Percentiles rank a stretch among this genome's conserved stretches.
phyloP scores from a whole-genome alignment of 2,888 invertebrate species.

The Eupithecia centaureata region DNA sequence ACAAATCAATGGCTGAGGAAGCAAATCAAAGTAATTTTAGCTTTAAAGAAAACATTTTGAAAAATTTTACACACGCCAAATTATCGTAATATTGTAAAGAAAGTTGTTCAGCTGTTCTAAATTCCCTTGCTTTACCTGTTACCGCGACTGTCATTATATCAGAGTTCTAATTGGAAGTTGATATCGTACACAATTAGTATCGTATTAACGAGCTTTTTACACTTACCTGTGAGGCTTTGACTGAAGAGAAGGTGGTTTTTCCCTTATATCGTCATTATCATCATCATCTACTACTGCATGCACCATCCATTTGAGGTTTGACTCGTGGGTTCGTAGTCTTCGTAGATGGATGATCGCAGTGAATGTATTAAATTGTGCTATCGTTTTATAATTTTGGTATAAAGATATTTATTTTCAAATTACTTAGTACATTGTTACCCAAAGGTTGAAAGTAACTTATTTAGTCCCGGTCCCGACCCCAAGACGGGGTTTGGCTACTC shows the following conservation, averaged over 20 bases:
- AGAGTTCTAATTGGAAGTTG: slow-evolving; percentile 77
- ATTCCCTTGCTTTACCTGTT: slow-evolving; percentile 23
- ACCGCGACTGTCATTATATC: slow-evolving; percentile 66
- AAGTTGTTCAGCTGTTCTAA: slow-evolving; percentile 1
- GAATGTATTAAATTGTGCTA: background rate
- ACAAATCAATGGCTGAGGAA: too few species aligned
- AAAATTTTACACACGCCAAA: too few species aligned
- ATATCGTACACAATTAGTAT: slow-evolving; percentile 78
- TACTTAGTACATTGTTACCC: too few species aligned
- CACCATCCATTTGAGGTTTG: background rate
- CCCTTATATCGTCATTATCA: background rate
- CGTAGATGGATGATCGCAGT: background rate
- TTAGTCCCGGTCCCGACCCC: too few species aligned
- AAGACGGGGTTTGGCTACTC: too few species aligned
- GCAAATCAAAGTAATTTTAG: too few species aligned
- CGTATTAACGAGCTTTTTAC: slow-evolving; percentile 78
- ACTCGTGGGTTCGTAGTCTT: background rate
- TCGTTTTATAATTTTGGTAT: too few species aligned
- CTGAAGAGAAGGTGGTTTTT: background rate
- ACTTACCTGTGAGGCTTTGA: slow-evolving; percentile 39
- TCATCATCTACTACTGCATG: background rate
- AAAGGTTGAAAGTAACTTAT: too few species aligned
- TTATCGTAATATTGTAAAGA: too few species aligned
- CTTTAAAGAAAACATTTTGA: too few species aligned
- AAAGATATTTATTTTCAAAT: too few species aligned